phyloP scores from a whole-genome alignment of 2,888 invertebrate species.

The Phania funesta region DNA sequence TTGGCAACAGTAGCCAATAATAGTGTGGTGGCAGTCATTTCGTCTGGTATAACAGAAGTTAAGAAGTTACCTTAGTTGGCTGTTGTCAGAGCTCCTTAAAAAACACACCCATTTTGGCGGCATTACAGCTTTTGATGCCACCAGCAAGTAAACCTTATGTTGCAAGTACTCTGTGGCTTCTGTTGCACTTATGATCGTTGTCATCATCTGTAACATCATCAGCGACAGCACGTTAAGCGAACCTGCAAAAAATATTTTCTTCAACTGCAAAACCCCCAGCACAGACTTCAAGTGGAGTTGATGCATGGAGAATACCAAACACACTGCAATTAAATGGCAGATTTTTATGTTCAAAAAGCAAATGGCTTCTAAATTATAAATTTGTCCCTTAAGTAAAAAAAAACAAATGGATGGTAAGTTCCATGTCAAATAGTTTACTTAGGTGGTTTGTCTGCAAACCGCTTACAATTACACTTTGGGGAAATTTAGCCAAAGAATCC shows the following conservation, averaged over 20 bases:
- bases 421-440: too few species aligned
- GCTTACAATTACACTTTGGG: too few species aligned
- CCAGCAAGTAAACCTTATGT: slow-evolving; percentile 56
- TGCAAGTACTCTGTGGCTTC: slow-evolving; percentile 67
- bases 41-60: slow-evolving; percentile 64
- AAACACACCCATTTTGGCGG: slow-evolving; percentile 66
- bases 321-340: background rate
- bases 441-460: too few species aligned
- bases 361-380: too few species aligned
- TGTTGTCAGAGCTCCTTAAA: slow-evolving; percentile 62
- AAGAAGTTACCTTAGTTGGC: slow-evolving; percentile 61
- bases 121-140: slow-evolving; percentile 63
- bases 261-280: background rate
- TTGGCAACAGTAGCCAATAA: slow-evolving; percentile 64
- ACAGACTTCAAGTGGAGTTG: background rate
- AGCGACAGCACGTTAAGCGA: slow-evolving; percentile 62
- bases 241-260: slow-evolving; percentile 13
- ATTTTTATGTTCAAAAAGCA: background rate
- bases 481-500: too few species aligned
- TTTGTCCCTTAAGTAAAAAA: too few species aligned
- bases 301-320: background rate
- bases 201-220: slow-evolving; percentile 68
- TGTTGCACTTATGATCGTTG: slow-evolving; percentile 68
- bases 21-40: slow-evolving; percentile 64
- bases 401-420: too few species aligned